Percentiles rank a stretch among this genome's conserved stretches.
Conservation (phyloP, 2,113 vertebrate genomes). For the Eira barbara region DNA sequence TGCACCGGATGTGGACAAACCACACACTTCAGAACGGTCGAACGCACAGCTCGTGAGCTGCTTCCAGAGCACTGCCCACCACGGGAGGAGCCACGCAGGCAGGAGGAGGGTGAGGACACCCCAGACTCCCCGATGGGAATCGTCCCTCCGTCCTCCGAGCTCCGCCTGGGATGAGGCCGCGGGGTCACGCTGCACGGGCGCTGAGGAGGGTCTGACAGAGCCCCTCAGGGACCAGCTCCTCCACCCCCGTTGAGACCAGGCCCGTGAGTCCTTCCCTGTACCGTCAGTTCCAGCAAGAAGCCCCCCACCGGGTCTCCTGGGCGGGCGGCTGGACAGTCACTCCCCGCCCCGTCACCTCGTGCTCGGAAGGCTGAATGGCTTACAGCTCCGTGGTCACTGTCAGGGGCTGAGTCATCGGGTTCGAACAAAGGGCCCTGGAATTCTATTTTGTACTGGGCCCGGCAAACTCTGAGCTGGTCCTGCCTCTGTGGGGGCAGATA, state of each 20-base stretch:
- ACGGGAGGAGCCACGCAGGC: background rate
- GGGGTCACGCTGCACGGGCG: rapidly evolving
- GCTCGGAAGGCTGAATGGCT: background rate
- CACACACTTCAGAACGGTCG: no score
- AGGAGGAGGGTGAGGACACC: no score
- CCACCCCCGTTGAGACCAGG: no score
- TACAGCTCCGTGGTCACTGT: background rate
- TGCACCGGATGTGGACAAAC: rapidly evolving
- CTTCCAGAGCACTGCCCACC: background rate
- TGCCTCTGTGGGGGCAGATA: background rate
- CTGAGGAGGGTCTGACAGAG: background rate
- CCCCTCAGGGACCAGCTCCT: background rate
- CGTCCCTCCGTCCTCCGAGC: background rate
- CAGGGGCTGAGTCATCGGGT: background rate
- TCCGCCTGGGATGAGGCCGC: rapidly evolving
- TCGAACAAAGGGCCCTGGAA: background rate
- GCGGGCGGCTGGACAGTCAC: background rate
- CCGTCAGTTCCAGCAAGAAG: background rate
- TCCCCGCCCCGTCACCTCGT: rapidly evolving
- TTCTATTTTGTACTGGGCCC: background rate
- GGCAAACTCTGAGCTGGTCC: background rate
- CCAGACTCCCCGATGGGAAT: rapidly evolving
- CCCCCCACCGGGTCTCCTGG: no score
- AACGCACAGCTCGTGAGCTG: rapidly evolving
- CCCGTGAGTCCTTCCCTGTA: no score